Base-by-base conservation (phyloP, 2,797 vertebrate species). In the Amblyopsis hoosieri region DNA sequence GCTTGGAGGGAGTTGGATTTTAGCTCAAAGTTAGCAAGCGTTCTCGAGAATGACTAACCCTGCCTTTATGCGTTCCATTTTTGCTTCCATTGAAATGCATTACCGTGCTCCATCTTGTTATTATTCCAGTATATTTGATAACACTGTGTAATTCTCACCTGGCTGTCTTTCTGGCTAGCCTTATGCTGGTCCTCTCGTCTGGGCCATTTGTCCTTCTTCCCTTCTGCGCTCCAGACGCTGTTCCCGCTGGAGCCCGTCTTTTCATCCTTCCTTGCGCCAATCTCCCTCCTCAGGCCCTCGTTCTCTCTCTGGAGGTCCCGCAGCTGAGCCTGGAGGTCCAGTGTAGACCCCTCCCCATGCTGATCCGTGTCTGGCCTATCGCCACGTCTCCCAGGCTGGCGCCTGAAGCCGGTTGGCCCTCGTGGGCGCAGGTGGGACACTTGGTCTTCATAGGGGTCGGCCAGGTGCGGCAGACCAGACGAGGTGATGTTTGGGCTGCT, bases 401-500 rank as follows among this genome's bases (percentile, higher is more conserved):
- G 71, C 12, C 93, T 91, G 78, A 96, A 78, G 88, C 94, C 93
- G 59, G 94, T 94, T 62, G 93, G 91, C 55, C 94, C 85, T 11
- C 73, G 67, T 11, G 86, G 75, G 53, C 79, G 71, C 51, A 74
- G 74, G 17, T 89, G 85, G 52, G 94, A 86, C 60, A 91, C 64
- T 17, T 94, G 95, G 71, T 97, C 94, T 2, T 91, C 87, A 51
- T 94, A 95, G 29, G 91, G 85, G 74, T 96, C 95, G 0, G 94
- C 92, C 4, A 90, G 88, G 0, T 94, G 94, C 66, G 94, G 94
- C 29, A 92, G 90, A 56, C 92, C 93, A 2, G 95, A 95, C 45
- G 95, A 94, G 61, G 95, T 94, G 72, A 98, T 97, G 71, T 97
- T 98, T 65, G 96, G 96, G 86, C 93, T 98, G 87, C 97, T 98